These are phyloP conservation scores for Eretmochelys imbricata DNA, from an alignment of 2,113 vertebrate species.

Conservation along the genomic window DNA sequence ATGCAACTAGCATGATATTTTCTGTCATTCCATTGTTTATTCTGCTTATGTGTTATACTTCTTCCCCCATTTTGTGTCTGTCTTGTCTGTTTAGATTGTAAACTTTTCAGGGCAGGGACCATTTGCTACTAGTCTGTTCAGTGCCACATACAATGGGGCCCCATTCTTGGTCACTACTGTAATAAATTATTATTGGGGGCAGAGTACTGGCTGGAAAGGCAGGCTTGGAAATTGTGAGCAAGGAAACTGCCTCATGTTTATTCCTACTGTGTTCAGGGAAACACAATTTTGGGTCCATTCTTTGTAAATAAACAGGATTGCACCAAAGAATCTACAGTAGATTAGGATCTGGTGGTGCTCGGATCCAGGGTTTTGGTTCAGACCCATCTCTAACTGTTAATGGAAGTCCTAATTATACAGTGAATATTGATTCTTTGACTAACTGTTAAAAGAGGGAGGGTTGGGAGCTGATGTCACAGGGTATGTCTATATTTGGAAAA, in stretches of 20 bases:
- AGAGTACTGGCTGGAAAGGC: neutral
- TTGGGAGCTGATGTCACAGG: neutral
- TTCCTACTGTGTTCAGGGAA: neutral
- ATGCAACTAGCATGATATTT: no score
- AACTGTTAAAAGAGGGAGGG: neutral
- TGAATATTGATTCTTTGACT: no score
- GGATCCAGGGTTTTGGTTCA: neutral
- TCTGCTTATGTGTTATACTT: no score
- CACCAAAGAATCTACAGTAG: neutral
- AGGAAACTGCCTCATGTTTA: neutral
- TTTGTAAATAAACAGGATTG: neutral
- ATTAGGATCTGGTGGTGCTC: neutral
- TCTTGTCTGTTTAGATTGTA: no score
- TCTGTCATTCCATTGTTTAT: no score
- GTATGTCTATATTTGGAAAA: neutral
- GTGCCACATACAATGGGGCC: no score
- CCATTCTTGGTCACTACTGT: no score
- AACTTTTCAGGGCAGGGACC: no score
- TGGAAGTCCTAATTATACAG: no score
- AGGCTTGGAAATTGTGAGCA: neutral
- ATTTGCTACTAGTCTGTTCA: no score
- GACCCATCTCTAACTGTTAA: no score
- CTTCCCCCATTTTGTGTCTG: no score
- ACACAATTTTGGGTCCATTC: neutral
- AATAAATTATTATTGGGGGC: neutral